Evolutionary conservation across 2,797 vertebrate genomes (phyloP), one percentile per base, ranked within the genome.

Genomic region (Hybognathus amarus): DNA sequence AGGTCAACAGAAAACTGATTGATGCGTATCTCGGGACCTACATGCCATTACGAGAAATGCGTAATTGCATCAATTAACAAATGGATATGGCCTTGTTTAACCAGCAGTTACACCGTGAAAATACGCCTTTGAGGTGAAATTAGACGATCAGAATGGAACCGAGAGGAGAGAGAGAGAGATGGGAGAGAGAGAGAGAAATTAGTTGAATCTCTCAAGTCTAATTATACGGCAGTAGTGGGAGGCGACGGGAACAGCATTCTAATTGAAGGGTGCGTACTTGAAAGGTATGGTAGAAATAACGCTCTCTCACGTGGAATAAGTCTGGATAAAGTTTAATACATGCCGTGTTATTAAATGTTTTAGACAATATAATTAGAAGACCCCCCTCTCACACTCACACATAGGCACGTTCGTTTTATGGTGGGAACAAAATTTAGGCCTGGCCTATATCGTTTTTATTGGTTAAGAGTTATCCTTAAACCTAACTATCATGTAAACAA

Each of bases 31-130:
- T 90, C 88, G 94, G 94, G 94, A 95, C 94, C 92, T 93, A 92
- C 93, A 91, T 93, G 93, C 95, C 94, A 93, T 95, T 94, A 94
- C 92, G 90, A 92, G 90, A 92, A 87, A 92, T 92, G 91, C 93
- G 91, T 96, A 96, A 97, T 97, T 96, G 94, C 95, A 93, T 94
- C 96, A 96, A 96, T 97, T 97, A 97, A 95, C 95, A 95, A 95
- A 95, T 95, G 93, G 94, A 93, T 94, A 93, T 94, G 93, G 91
- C 92, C 94, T 94, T 95, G 95, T 96, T 96, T 94, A 95, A 95
- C 93, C 93, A 94, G 91, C 88, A 91, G 88, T 92, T 93, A 93
- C 92, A 92, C 87, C 91, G 87, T 90, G 92, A 92, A 91, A 91
- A 92, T 93, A 90, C 93, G 93, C 94, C 93, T 94, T 91, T 90